A percentile compares a stretch with the other conserved stretches of the same genome.
Conservation (phyloP, 2,888 invertebrate genomes). For the Nemotelus pantherinus region DNA sequence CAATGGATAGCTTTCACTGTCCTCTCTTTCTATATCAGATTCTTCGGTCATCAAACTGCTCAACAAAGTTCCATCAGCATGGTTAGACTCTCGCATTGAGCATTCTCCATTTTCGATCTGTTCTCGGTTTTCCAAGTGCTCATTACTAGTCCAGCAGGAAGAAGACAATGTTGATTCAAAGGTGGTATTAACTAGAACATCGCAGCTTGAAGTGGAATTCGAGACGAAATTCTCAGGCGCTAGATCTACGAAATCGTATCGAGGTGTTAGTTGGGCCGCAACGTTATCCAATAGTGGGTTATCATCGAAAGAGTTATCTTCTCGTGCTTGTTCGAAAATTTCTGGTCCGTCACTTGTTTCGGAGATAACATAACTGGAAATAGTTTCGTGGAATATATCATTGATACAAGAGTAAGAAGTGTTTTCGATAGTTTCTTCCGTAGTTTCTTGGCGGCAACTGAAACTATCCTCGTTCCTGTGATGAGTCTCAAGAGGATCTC, state of each 20-base stretch:
- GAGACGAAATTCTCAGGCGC: background rate
- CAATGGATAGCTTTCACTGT: constrained; percentile 11
- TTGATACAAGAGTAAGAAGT: too few species aligned
- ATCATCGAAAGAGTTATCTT: background rate
- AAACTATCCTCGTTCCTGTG: background rate
- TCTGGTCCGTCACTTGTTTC: constrained; percentile 12
- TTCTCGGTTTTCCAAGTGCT: background rate
- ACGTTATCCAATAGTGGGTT: background rate
- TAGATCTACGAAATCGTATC: background rate
- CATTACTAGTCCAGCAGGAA: constrained; percentile 11
- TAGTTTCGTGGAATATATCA: background rate
- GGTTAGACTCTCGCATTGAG: too few species aligned
- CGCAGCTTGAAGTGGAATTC: constrained; percentile 8
- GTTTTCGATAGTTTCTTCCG: too few species aligned
- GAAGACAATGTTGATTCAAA: background rate
- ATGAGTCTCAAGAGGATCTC: too few species aligned
- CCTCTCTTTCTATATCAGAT: background rate
- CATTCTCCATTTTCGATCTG: too few species aligned
- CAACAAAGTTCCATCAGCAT: background rate
- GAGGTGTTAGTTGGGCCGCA: background rate
- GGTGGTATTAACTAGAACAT: background rate
- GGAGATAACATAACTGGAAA: constrained; percentile 17
- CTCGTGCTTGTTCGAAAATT: constrained; percentile 13
- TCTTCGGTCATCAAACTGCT: background rate
- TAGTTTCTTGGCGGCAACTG: background rate